Evolutionary conservation across 1,140 invertebrate genomes (phyloP), one percentile per base, ranked within the genome.

Genomic region (Stegodyphus mimosarum): DNA sequence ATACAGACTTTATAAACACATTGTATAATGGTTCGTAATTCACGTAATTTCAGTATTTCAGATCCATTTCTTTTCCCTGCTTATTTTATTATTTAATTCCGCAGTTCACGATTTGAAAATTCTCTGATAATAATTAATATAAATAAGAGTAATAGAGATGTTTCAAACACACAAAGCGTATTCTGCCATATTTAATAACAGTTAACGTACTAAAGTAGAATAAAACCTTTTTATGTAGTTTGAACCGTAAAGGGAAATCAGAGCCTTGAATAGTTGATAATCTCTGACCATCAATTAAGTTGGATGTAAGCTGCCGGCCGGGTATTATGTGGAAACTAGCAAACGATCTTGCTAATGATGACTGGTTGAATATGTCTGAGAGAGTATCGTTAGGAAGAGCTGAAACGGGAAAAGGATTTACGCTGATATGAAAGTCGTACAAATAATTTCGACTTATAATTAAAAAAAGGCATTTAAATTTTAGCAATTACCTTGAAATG

Each of bases 351-450:
- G 76, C 76, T 50, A 55, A 49, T 13, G 50, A 10, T 17, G 76
- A 33, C 15, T 78, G 76, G 64, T 50, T 78, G 1, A 78, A 18
- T 33, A 78, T 18, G 48, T 67, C 66, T 48, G 66, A 69, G 7
- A 78, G 18, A 5, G 76, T 78, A 13, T 78, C 76, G 53, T 78
- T 78, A n/a, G 76, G 52, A 60, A 64, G 74, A 60, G 33, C 60
- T 66, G 52, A 49, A 60, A 60, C 0, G 1, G 15, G 15, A 60
- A 15, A 60, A 60, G 15, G 9, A 60, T 60, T 60, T 60, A 9
- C 5, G 55, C 1, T 60, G 55, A 5, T 60, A 10, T 60, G 55
- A 10, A 60, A 60, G 55, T 60, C 55, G 2, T 60, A 60, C 15
- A 15, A 60, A 60, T 13, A 10, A 10, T 60, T 60, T 10, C 55